Conservation (phyloP, 2,888 invertebrate species). For the Galerucella calmariensis region DNA sequence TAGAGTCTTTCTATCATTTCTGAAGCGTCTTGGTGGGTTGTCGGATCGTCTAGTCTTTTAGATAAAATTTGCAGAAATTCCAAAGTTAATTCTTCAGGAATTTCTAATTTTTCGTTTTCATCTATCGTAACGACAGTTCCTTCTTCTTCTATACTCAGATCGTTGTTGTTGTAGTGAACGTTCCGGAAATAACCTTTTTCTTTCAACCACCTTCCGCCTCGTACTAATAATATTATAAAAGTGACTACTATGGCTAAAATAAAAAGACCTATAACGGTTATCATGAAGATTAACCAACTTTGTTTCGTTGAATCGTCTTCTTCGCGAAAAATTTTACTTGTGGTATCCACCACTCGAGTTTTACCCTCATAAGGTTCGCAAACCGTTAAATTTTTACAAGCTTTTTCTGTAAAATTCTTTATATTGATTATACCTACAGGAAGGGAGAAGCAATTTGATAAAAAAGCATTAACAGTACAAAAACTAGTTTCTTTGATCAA, state of each 20-base stretch:
- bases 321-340: constrained; percentile 55
- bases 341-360: constrained; percentile 59
- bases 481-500: constrained; percentile 69
- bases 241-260: constrained; percentile 68
- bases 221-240: constrained; percentile 68
- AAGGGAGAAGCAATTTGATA: constrained; percentile 74
- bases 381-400: constrained; percentile 71
- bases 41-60: constrained; percentile 77
- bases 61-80: constrained; percentile 77
- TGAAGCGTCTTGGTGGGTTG: constrained; percentile 78
- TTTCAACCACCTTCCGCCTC: constrained; percentile 70
- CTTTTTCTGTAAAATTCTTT: constrained; percentile 71
- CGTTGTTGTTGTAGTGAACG: constrained; percentile 68
- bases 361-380: constrained; percentile 69
- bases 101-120: constrained; percentile 66
- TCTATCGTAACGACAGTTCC: constrained; percentile 59
- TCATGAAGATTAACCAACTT: constrained; percentile 57
- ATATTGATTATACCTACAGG: constrained; percentile 73
- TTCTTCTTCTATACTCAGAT: constrained; percentile 68
- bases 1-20: constrained; percentile 83
- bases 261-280: constrained; percentile 66
- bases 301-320: constrained; percentile 51
- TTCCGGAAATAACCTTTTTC: constrained; percentile 69
- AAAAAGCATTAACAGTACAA: constrained; percentile 70
- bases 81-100: constrained; percentile 80